phyloP scores from a whole-genome alignment of 2,113 vertebrate genomes.

The Crotalus helleri region DNA sequence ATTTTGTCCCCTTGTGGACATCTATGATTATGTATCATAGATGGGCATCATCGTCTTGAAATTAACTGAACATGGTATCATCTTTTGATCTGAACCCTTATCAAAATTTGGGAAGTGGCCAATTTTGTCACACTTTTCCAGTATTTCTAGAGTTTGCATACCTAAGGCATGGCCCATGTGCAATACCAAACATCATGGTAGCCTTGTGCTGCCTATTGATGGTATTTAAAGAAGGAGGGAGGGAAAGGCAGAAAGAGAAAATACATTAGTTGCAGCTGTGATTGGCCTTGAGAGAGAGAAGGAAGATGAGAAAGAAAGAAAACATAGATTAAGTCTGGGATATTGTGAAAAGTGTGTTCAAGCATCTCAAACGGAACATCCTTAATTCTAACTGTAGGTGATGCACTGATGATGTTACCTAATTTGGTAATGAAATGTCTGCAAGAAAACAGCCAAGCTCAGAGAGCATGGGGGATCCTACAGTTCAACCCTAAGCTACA shows the following conservation, averaged over 20 bases:
- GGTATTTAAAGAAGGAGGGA: not conserved
- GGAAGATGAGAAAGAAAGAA: not conserved
- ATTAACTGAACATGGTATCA: not conserved
- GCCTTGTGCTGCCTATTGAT: not conserved
- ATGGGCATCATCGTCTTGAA: not conserved
- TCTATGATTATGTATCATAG: not conserved
- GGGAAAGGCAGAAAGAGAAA: not conserved
- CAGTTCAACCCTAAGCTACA: not conserved
- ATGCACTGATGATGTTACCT: not conserved
- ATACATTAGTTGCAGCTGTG: not conserved
- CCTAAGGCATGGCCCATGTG: not conserved
- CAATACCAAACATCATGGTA: not conserved
- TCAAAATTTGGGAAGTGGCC: not conserved
- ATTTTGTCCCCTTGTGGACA: not conserved
- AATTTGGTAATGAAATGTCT: not conserved
- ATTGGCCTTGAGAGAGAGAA: not conserved
- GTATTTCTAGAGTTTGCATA: not conserved
- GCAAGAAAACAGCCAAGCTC: not conserved
- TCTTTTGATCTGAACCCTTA: not conserved
- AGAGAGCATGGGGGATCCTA: not conserved
- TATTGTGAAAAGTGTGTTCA: not conserved
- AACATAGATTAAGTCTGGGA: not conserved
- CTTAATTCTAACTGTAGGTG: not conserved
- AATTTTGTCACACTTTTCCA: not conserved
- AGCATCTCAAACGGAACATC: not conserved